Evolutionary conservation across 1,140 invertebrate genomes (phyloP).

Genomic region (Ephestia elutella): DNA sequence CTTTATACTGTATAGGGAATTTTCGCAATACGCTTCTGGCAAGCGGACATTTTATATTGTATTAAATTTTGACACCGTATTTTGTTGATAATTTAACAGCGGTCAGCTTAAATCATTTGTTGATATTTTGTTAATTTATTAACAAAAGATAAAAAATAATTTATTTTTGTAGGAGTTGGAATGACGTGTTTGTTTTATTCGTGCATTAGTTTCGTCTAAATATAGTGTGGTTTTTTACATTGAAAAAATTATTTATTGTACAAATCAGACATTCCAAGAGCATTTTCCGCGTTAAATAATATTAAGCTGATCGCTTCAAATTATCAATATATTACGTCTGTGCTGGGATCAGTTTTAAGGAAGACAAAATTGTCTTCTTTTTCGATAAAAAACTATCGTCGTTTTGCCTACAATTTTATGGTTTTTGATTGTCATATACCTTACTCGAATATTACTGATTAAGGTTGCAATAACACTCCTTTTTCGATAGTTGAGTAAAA

Average conservation of each 20-base stretch:
- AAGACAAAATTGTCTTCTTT: background rate
- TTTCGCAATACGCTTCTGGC: slow-evolving; percentile 35
- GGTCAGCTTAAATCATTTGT: background rate
- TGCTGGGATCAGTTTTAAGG: background rate
- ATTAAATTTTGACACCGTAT: background rate
- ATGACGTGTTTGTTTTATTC: background rate
- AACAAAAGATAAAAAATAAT: background rate
- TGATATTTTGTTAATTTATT: slow-evolving; percentile 24
- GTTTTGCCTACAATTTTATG: too few relatives aligned
- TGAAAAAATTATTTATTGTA: background rate
- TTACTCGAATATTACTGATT: too few relatives aligned
- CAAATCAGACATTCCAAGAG: background rate
- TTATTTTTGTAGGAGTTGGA: background rate
- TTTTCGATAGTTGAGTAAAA: too few relatives aligned
- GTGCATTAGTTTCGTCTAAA: background rate
- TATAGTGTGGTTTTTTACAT: background rate
- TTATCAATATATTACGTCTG: background rate
- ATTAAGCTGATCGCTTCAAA: background rate
- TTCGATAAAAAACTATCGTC: too few relatives aligned
- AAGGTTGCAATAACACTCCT: too few relatives aligned
- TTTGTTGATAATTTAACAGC: background rate
- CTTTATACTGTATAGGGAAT: slow-evolving; percentile 2
- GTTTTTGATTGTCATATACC: too few relatives aligned
- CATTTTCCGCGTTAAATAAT: background rate
- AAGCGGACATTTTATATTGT: slow-evolving; percentile 19